phyloP scores from a whole-genome alignment of 1,140 invertebrate species.

The Drosophila sproati region DNA sequence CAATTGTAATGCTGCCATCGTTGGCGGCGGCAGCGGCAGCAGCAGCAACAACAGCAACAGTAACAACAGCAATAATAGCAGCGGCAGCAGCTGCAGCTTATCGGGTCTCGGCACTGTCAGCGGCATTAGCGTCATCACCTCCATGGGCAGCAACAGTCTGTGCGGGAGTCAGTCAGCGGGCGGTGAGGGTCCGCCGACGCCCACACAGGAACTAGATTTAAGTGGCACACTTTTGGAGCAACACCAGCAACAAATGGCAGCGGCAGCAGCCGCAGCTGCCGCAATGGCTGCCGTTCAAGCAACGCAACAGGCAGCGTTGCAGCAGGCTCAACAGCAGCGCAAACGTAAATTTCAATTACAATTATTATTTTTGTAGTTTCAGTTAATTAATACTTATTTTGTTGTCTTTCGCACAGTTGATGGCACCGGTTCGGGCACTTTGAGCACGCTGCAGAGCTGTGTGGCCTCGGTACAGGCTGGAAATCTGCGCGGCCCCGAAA shows the following conservation, averaged over 20 bases:
- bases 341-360: slow-evolving; percentile 81
- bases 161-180: slow-evolving; percentile 51
- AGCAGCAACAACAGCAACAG: slow-evolving; percentile 25
- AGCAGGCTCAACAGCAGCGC: slow-evolving; percentile 76
- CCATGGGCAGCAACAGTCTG: slow-evolving; percentile 75
- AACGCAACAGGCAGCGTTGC: slow-evolving; percentile 51
- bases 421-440: slow-evolving; percentile 63
- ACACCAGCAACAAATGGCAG: slow-evolving; percentile 57
- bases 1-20: slow-evolving; percentile 18
- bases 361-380: background rate
- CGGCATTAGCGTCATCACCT: slow-evolving; percentile 76
- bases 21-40: slow-evolving; percentile 5
- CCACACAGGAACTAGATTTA: slow-evolving; percentile 85
- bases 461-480: slow-evolving; percentile 75
- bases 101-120: slow-evolving; percentile 67
- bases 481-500: slow-evolving; percentile 86
- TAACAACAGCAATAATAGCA: slow-evolving; percentile 25
- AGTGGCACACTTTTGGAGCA: slow-evolving; percentile 84
- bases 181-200: slow-evolving; percentile 86
- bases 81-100: slow-evolving; percentile 46
- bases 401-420: slow-evolving; percentile 59
- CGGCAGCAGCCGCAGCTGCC: slow-evolving; percentile 47
- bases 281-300: slow-evolving; percentile 44
- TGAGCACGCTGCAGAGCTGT: slow-evolving; percentile 84
- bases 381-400: background rate